Percentiles rank a stretch among this genome's conserved stretches.
phyloP scores from a whole-genome alignment of 2,797 vertebrate species.

The Ctenochaetus hawaiiensis region DNA sequence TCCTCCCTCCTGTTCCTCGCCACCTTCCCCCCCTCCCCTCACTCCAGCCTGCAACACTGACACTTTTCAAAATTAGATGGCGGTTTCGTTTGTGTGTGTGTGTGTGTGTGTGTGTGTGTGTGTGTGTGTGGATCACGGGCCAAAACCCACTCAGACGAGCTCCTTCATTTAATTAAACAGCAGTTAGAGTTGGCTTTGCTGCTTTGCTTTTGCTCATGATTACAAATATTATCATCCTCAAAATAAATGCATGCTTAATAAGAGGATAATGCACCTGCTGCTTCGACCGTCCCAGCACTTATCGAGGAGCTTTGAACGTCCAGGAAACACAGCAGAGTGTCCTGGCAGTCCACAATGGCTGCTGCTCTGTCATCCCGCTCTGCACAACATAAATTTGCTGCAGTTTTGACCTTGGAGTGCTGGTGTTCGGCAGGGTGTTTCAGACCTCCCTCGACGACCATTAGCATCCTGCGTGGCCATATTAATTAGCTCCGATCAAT shows the following conservation, averaged over 20 bases:
- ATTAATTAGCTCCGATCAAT: conserved; percentile 80
- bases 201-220: conserved; percentile 30
- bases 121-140: conserved; percentile 44
- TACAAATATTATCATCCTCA: conserved; percentile 17
- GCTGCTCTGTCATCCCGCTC: conserved; percentile 38
- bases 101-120: too few species aligned
- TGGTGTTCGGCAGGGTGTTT: conserved; percentile 52
- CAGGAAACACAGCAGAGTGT: conserved; percentile 29
- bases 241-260: conserved; percentile 36
- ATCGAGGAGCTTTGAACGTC: conserved; percentile 28
- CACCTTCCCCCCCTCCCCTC: conserved; percentile 21
- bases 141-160: conserved; percentile 12
- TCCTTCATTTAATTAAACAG: conserved; percentile 37
- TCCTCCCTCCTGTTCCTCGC: conserved; percentile 11
- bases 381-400: conserved; percentile 51
- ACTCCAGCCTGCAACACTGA: conserved; percentile 32
- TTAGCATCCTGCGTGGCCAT: conserved; percentile 63
- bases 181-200: conserved; percentile 34
- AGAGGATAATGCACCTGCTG: conserved; percentile 33
- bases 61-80: conserved; percentile 35
- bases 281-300: conserved; percentile 24
- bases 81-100: background rate
- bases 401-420: conserved; percentile 71
- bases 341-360: conserved; percentile 27
- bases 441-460: conserved; percentile 59